A percentile compares a stretch with the other conserved stretches of the same genome.
These are phyloP conservation scores for Wiebesia pumilae DNA, from an alignment of 1,140 invertebrate species.

Conservation along the genomic window DNA sequence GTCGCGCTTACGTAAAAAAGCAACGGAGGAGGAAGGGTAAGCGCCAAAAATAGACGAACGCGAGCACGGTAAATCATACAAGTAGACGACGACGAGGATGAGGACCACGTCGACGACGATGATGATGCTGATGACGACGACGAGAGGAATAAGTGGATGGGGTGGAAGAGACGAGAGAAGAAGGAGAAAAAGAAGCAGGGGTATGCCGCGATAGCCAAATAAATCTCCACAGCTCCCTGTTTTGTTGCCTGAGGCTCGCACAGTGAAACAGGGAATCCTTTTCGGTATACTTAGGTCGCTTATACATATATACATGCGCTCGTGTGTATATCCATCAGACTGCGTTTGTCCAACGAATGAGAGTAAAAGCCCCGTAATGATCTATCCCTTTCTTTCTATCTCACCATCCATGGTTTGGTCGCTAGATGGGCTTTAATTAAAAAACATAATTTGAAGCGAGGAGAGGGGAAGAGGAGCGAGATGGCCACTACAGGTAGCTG, in stretches of 20 bases:
- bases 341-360: slow-evolving; percentile 18
- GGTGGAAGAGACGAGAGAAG: slow-evolving; percentile 55
- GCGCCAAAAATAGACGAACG: slow-evolving; percentile 11
- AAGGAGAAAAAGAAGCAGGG: slow-evolving; percentile 54
- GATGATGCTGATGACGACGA: slow-evolving; percentile 56
- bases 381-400: slow-evolving; percentile 56
- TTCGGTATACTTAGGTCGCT: neutral
- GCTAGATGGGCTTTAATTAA: slow-evolving; percentile 74
- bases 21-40: neutral
- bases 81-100: slow-evolving; percentile 55
- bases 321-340: neutral
- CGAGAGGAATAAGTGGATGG: slow-evolving; percentile 48
- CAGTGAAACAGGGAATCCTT: slow-evolving; percentile 8
- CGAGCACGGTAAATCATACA: slow-evolving; percentile 48
- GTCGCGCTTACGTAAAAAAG: slow-evolving; percentile 25
- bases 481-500: slow-evolving; percentile 69
- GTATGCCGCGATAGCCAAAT: slow-evolving; percentile 67
- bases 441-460: slow-evolving; percentile 75
- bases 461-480: neutral
- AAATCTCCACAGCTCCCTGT: slow-evolving; percentile 74
- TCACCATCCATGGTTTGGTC: slow-evolving; percentile 52
- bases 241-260: slow-evolving; percentile 62
- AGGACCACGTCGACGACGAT: slow-evolving; percentile 55
- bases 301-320: neutral
- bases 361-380: slow-evolving; percentile 46